These are phyloP conservation scores for Stenotaenia linearis DNA, from an alignment of 2,888 invertebrate genomes.

Conservation along the genomic window DNA sequence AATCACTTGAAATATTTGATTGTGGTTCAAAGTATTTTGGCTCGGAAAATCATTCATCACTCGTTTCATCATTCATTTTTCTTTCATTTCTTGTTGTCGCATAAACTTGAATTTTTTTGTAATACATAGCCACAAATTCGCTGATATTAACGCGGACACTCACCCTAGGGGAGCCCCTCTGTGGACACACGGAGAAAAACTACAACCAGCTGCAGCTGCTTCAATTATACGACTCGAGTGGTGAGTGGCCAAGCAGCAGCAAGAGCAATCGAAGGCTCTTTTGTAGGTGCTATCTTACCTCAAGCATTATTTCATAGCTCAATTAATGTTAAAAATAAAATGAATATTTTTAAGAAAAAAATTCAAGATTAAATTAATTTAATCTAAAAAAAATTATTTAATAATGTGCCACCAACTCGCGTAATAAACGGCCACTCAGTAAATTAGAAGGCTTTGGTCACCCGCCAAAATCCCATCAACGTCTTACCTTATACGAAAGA, in stretches of 20 bases:
- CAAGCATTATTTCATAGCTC: background rate
- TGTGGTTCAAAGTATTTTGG: no score
- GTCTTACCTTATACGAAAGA: conserved; percentile 26
- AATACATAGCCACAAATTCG: background rate
- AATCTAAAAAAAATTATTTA: background rate
- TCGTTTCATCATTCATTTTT: background rate
- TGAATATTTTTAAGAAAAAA: background rate
- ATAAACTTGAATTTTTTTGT: conserved; percentile 1
- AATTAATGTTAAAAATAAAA: background rate
- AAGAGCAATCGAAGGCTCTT: background rate
- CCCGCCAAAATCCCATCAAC: conserved; percentile 8
- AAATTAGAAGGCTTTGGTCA: background rate
- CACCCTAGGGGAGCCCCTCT: conserved; percentile 21
- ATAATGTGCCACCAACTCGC: background rate
- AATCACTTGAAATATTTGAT: background rate
- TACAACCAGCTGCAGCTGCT: conserved; percentile 17
- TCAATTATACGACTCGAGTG: conserved; percentile 24
- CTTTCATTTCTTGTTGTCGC: background rate
- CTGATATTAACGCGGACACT: conserved; percentile 22
- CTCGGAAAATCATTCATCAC: background rate
- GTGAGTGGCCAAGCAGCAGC: conserved; percentile 13
- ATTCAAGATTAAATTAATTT: background rate
- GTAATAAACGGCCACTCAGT: conserved; percentile 6
- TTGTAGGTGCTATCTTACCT: background rate
- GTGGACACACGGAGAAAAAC: conserved; percentile 16